These are phyloP conservation scores for Anhinga anhinga DNA, from an alignment of 2,113 vertebrate genomes.

Conservation along the genomic window DNA sequence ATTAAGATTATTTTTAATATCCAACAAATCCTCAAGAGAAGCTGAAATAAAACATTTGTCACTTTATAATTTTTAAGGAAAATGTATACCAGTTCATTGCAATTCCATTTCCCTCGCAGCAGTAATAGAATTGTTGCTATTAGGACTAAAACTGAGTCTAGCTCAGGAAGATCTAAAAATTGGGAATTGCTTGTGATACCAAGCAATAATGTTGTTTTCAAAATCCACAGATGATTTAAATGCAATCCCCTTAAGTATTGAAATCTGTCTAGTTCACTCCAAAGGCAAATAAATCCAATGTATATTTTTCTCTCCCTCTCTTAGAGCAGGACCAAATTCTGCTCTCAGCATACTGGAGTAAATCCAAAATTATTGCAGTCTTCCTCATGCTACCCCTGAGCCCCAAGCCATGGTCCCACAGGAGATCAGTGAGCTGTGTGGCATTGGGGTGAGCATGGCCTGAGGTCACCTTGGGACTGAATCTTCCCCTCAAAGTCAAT, in stretches of 20 bases:
- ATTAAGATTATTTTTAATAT: slow-evolving; percentile 60
- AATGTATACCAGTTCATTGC: slow-evolving; percentile 12
- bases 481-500: too few relatives aligned
- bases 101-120: slow-evolving; percentile 28
- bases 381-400: background rate
- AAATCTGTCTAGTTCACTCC: slow-evolving; percentile 9
- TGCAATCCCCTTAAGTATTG: slow-evolving; percentile 40
- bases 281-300: slow-evolving; percentile 4
- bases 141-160: slow-evolving; percentile 15
- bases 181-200: slow-evolving; percentile 46
- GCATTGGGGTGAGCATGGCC: background rate
- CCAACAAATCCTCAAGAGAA: slow-evolving; percentile 43
- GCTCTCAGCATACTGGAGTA: background rate
- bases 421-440: background rate
- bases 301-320: background rate
- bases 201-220: slow-evolving; percentile 42
- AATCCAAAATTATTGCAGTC: background rate
- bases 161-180: slow-evolving; percentile 40
- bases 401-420: rapidly evolving
- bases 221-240: slow-evolving; percentile 38
- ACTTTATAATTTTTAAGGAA: slow-evolving; percentile 40
- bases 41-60: slow-evolving; percentile 42
- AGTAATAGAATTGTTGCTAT: slow-evolving; percentile 33
- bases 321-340: background rate
- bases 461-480: background rate